phyloP scores from a whole-genome alignment of 2,888 invertebrate species.

The Mythimna loreyi region DNA sequence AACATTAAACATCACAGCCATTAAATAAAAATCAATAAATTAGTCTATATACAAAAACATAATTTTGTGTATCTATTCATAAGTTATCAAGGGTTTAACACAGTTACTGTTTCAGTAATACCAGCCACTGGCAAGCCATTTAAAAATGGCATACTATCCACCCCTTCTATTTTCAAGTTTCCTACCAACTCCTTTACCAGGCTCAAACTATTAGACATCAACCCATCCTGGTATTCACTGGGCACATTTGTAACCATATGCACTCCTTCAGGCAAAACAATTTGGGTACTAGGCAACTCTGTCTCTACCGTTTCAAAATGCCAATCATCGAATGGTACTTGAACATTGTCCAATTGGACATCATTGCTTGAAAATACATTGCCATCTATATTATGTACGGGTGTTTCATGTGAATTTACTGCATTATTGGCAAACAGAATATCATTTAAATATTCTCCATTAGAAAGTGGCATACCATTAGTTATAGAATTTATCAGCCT shows the following conservation, averaged over 20 bases:
- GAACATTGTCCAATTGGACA: conserved; percentile 12
- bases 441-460: conserved; percentile 10
- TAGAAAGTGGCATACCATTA: conserved; percentile 11
- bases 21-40: not conserved
- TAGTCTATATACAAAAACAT: conserved; percentile 35
- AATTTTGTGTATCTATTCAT: too few relatives aligned
- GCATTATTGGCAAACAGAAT: not conserved
- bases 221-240: conserved; percentile 13
- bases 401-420: not conserved
- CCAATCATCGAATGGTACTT: conserved; percentile 28
- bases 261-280: not conserved
- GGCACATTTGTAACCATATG: conserved; percentile 15
- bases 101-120: conserved; percentile 70
- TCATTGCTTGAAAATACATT: conserved; percentile 9
- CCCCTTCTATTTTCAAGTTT: conserved; percentile 46
- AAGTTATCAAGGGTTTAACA: conserved; percentile 56
- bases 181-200: conserved; percentile 34
- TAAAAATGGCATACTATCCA: conserved; percentile 68
- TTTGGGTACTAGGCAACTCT: conserved; percentile 8
- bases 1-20: not conserved
- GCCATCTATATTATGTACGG: not conserved
- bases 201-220: conserved; percentile 32
- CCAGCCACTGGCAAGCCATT: conserved; percentile 74
- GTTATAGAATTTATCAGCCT: conserved; percentile 9
- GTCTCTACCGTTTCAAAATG: conserved; percentile 6